These are phyloP conservation scores for Eublepharis macularius DNA, from an alignment of 2,113 vertebrate species.

Conservation along the genomic window DNA sequence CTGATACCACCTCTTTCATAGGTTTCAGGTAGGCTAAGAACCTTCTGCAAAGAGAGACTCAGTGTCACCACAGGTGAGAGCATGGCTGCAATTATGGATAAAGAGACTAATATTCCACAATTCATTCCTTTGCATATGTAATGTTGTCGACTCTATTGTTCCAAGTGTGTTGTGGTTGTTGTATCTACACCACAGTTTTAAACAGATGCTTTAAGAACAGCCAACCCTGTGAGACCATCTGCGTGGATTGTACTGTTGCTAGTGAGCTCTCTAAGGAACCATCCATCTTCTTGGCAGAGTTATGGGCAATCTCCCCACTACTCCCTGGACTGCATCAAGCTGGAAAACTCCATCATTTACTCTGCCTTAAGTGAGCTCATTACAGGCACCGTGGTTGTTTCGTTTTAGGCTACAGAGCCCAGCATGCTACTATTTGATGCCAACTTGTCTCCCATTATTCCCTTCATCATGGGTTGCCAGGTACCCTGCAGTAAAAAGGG, in stretches of 20 bases:
- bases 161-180: not conserved
- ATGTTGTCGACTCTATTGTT: not conserved
- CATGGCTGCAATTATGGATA: not conserved
- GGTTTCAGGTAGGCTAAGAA: not conserved
- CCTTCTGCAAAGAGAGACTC: not conserved
- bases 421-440: not conserved
- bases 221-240: not conserved
- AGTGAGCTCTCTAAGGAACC: not conserved
- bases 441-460: not conserved
- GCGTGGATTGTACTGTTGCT: not conserved
- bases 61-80: not conserved
- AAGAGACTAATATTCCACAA: not conserved
- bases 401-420: not conserved
- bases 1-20: not conserved
- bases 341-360: constrained; percentile 2
- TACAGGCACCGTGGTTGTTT: constrained; percentile 1
- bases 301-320: not conserved
- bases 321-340: not conserved
- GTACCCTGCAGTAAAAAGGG: not conserved
- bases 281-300: constrained; percentile 18
- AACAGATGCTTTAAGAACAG: not conserved
- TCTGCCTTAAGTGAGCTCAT: constrained; percentile 6
- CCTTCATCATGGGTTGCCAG: not conserved
- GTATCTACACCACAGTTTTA: not conserved
- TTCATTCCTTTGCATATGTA: not conserved